These are phyloP conservation scores for Cisticola juncidis DNA, from an alignment of 2,113 vertebrate species.

Conservation along the genomic window DNA sequence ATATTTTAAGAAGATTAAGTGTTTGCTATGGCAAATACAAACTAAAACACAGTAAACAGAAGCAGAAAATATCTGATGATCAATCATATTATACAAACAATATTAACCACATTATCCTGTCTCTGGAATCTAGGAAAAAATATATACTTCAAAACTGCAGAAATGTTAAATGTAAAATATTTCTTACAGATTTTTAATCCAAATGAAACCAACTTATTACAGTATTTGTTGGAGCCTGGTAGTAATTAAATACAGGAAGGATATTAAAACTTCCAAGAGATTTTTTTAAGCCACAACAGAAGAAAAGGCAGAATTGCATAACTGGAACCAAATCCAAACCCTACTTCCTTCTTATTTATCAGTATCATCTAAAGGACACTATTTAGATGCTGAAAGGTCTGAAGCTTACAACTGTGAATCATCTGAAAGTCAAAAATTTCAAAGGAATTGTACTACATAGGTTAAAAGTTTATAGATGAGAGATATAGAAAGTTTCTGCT, in stretches of 20 bases:
- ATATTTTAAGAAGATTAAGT: not conserved
- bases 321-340: constrained; percentile 79
- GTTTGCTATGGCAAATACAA: not conserved
- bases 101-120: not conserved
- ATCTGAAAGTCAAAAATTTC: constrained; percentile 58
- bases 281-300: constrained; percentile 82
- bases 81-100: constrained; percentile 11
- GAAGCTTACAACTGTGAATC: constrained; percentile 70
- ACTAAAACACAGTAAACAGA: not conserved
- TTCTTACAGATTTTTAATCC: constrained; percentile 48
- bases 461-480: constrained; percentile 76
- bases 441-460: constrained; percentile 64
- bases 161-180: constrained; percentile 38
- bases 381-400: constrained; percentile 73
- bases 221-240: constrained; percentile 66
- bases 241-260: constrained; percentile 81
- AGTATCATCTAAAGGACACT: constrained; percentile 78
- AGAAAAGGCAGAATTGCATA: constrained; percentile 75
- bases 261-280: constrained; percentile 79
- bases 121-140: not conserved
- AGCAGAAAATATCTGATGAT: constrained; percentile 25
- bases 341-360: constrained; percentile 82
- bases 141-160: not conserved
- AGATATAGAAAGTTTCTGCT: constrained; percentile 60
- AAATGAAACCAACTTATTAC: constrained; percentile 56